Evolutionary conservation across 2,888 invertebrate genomes (phyloP), one percentile per base, ranked within the genome.

Genomic region (Blomia tropicalis): DNA sequence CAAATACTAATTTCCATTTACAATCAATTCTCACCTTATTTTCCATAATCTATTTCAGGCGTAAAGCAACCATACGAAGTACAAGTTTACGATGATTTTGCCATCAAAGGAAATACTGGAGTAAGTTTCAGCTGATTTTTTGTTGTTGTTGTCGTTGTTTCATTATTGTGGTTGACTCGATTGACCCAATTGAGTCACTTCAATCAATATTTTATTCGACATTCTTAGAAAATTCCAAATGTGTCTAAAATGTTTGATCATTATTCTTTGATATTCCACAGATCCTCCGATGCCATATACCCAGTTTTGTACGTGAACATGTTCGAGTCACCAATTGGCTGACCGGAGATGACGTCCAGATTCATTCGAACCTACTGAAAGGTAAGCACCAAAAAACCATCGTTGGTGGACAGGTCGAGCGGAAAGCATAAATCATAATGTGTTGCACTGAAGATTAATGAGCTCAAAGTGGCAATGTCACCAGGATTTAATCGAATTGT

Each of bases 311-410:
- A 74, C 81, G 83, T 67, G 89, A 90, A 70, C 85, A 87, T 73
- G 85, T 91, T 70, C 83, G 83, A 76, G 82, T 84, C 66, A 88
- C 88, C 32, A 86, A 89, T 60, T 93, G 92, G 92, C 81, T 91
- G 71, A 83, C 90, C 77, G 65, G 66, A 41, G 69, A 69, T 36
- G 66, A 66, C 31, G 59, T 67, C 25, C 65, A 65, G 11, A 66
- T 68, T n/a, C 60, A 66, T 36, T 67, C 68, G 7, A 66, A 63
- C 31, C 59, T 64, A n/a, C 63, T 63, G 25, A 66, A 66, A 63
- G 68, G 68, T 68, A 41, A 62, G 66, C n/a, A n/a, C n/a, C n/a
- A n/a, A n/a, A n/a, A n/a, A n/a, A n/a, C n/a, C n/a, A n/a, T 61
- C 27, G n/a, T n/a, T n/a, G n/a, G n/a, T n/a, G n/a, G n/a, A n/a